Evolutionary conservation across 2,113 vertebrate genomes (phyloP).

Genomic region (Phylloscopus whistleri): DNA sequence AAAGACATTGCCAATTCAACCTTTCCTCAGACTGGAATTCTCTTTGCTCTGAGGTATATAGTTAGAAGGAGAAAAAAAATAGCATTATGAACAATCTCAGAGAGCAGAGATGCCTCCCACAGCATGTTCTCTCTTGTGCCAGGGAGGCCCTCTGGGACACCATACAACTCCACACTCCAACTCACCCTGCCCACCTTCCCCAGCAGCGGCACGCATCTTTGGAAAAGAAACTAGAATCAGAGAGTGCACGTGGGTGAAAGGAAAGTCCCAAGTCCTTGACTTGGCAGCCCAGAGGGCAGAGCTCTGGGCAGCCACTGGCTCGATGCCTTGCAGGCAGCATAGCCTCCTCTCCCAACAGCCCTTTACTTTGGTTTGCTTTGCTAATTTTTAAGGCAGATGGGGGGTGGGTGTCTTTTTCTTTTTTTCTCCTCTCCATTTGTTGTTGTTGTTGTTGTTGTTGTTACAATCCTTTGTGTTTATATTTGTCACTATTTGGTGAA

Average conservation of each 20-base stretch:
- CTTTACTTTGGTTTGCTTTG: conserved; percentile 6
- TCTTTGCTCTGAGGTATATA: conserved; percentile 7
- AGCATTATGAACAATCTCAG: not conserved
- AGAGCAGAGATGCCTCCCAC: not conserved
- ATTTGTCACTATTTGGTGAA: conserved; percentile 43
- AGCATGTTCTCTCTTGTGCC: not conserved
- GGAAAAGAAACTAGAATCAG: not conserved
- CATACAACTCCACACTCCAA: not conserved
- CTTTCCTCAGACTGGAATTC: not conserved
- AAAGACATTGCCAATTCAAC: not conserved
- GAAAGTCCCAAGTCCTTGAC: not conserved
- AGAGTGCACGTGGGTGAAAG: not conserved
- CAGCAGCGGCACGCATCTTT: not conserved
- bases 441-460: too few species aligned
- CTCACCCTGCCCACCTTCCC: not conserved
- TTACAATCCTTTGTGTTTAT: conserved; percentile 34
- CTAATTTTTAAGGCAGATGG: not conserved
- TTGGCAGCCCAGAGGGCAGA: not conserved
- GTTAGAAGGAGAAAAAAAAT: not conserved
- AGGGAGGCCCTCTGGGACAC: not conserved
- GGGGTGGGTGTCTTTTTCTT: too few species aligned
- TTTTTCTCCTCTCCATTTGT: too few species aligned
- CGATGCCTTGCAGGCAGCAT: not conserved
- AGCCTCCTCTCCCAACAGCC: not conserved
- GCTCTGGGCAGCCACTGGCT: not conserved